Percentiles rank a stretch among this genome's conserved stretches.
These are phyloP conservation scores for Pogonophryne albipinna DNA, from an alignment of 2,797 vertebrate species.

Conservation along the genomic window DNA sequence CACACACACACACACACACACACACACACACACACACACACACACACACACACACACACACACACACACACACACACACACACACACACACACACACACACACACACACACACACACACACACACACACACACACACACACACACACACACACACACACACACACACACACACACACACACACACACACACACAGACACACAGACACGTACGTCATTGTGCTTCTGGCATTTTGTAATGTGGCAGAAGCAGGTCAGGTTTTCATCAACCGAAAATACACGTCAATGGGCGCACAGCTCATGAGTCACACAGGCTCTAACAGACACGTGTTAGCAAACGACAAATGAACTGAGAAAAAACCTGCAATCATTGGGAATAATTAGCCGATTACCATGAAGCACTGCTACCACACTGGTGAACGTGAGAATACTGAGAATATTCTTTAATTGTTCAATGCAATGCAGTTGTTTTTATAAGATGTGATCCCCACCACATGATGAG, in stretches of 20 bases:
- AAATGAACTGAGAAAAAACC: slow-evolving; percentile 25
- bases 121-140: slow-evolving; percentile 5
- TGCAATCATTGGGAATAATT: slow-evolving; percentile 17
- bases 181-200: slow-evolving; percentile 5
- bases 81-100: too few relatives aligned
- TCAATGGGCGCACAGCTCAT: slow-evolving; percentile 51
- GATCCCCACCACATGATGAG: slow-evolving; percentile 5
- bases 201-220: slow-evolving; percentile 19
- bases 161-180: slow-evolving; percentile 8
- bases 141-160: slow-evolving; percentile 1
- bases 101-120: not conserved
- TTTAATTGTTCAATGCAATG: slow-evolving; percentile 9
- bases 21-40: slow-evolving; percentile 11
- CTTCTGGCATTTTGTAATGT: slow-evolving; percentile 51
- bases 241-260: slow-evolving; percentile 43
- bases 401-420: not conserved
- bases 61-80: not conserved
- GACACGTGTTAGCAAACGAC: slow-evolving; percentile 40
- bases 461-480: slow-evolving; percentile 2
- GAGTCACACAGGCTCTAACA: slow-evolving; percentile 51
- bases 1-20: too few relatives aligned
- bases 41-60: not conserved
- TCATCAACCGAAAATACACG: slow-evolving; percentile 54
- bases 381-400: slow-evolving; percentile 12
- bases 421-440: slow-evolving; percentile 19